A percentile compares a stretch with the other conserved stretches of the same genome.
Conservation (phyloP, 2,113 vertebrate genomes). For the Rissa tridactyla region DNA sequence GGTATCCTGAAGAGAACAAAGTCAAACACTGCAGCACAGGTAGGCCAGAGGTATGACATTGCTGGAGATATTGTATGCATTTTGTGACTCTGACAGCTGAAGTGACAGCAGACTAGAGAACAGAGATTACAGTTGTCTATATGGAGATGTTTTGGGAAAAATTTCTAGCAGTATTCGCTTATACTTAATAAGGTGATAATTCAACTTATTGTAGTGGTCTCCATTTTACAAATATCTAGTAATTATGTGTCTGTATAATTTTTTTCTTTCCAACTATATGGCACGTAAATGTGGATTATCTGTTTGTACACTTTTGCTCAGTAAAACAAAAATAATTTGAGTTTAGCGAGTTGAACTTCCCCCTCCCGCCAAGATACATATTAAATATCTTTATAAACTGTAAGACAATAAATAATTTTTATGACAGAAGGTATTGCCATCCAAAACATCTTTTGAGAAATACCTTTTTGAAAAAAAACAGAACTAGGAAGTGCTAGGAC, state of each 20-base stretch:
- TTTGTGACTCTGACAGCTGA: background rate
- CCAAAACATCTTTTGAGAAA: background rate
- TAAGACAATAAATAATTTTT: background rate
- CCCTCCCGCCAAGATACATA: background rate
- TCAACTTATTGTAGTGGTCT: background rate
- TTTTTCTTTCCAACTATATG: background rate
- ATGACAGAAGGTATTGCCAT: background rate
- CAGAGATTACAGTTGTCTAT: background rate
- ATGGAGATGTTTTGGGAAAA: background rate
- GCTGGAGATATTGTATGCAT: background rate
- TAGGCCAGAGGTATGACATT: background rate
- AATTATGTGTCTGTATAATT: background rate
- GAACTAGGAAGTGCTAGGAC: background rate
- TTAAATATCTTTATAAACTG: background rate
- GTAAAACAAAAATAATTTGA: background rate
- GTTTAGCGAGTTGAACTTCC: background rate
- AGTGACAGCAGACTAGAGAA: background rate
- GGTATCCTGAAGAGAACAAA: conserved; percentile 24
- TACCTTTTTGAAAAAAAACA: background rate
- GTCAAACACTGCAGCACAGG: background rate
- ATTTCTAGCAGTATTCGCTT: background rate
- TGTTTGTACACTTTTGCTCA: background rate
- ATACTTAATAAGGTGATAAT: background rate
- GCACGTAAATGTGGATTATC: background rate
- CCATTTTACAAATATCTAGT: background rate